These are phyloP conservation scores for Cyclophora albipunctata DNA, from an alignment of 2,888 invertebrate species.

Conservation along the genomic window DNA sequence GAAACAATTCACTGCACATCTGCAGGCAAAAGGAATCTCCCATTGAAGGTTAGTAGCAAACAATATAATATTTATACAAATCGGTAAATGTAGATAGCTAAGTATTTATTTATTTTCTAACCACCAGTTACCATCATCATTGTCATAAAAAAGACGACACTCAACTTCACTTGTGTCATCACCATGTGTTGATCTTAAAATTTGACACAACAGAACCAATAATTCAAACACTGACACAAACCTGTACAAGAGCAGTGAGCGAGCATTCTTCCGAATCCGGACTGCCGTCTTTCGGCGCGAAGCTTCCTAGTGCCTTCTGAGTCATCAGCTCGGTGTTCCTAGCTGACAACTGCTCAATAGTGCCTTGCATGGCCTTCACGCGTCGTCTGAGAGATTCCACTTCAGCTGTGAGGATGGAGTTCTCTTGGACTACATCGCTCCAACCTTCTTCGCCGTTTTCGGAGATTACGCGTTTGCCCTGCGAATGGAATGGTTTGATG, in stretches of 20 bases:
- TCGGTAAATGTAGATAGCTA: too few relatives aligned
- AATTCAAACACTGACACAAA: slow-evolving; percentile 10
- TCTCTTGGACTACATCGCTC: slow-evolving; percentile 97
- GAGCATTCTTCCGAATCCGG: slow-evolving; percentile 59
- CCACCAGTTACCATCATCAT: too few relatives aligned
- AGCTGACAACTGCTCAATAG: slow-evolving; percentile 88
- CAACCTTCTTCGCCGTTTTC: slow-evolving; percentile 91
- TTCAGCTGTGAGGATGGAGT: slow-evolving; percentile 92
- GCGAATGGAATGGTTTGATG: slow-evolving; percentile 1
- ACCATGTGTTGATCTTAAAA: too few relatives aligned
- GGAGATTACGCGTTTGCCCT: slow-evolving; percentile 91
- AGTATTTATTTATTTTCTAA: too few relatives aligned
- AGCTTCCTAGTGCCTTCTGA: slow-evolving; percentile 82
- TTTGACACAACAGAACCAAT: too few relatives aligned
- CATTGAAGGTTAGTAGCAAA: too few relatives aligned
- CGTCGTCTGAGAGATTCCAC: slow-evolving; percentile 89
- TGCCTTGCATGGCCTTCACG: slow-evolving; percentile 96
- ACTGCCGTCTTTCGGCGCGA: slow-evolving; percentile 67
- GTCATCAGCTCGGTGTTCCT: slow-evolving; percentile 88
- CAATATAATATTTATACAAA: too few relatives aligned
- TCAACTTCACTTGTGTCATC: too few relatives aligned
- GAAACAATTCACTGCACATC: too few relatives aligned
- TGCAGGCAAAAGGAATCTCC: too few relatives aligned
- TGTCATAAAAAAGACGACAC: too few relatives aligned
- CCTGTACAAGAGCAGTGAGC: slow-evolving; percentile 72